These are phyloP conservation scores for Amphiura filiformis DNA, from an alignment of 35 echinoderm and acorn worm genomes.

Conservation along the genomic window DNA sequence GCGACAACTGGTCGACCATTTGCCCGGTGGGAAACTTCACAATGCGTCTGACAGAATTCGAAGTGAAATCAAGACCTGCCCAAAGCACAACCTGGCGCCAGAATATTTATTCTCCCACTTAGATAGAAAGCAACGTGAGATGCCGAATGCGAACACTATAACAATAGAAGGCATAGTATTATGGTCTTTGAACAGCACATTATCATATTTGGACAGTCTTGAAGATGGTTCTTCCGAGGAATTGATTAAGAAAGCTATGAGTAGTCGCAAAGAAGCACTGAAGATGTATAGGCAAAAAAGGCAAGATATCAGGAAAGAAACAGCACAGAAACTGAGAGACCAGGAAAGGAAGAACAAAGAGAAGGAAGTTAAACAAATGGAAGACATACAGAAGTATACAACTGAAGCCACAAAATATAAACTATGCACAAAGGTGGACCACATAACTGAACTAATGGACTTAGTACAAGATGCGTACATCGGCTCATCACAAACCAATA, in stretches of 20 bases:
- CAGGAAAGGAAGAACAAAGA: neutral
- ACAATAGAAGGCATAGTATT: constrained; percentile 54
- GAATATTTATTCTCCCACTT: constrained; percentile 39
- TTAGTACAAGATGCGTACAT: constrained; percentile 9
- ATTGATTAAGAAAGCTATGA: constrained; percentile 30
- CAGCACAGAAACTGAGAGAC: neutral
- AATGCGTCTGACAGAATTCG: constrained; percentile 13
- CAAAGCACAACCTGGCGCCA: constrained; percentile 46
- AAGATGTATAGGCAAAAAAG: constrained; percentile 22
- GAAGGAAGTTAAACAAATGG: neutral
- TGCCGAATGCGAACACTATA: constrained; percentile 67
- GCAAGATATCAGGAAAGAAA: constrained; percentile 25
- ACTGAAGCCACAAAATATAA: neutral
- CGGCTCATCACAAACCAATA: neutral
- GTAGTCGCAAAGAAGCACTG: neutral
- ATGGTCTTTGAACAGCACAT: constrained; percentile 38
- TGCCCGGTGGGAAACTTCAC: constrained; percentile 48
- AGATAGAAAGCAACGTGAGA: constrained; percentile 38
- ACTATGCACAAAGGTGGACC: constrained; percentile 15
- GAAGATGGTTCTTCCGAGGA: neutral
- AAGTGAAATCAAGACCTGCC: constrained; percentile 37
- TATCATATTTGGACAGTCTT: constrained; percentile 23
- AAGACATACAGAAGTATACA: constrained; percentile 14
- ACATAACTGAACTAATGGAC: neutral
- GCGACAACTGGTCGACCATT: constrained; percentile 40